Evolutionary conservation across 2,888 invertebrate species (phyloP).

Genomic region (Sicus ferrugineus): DNA sequence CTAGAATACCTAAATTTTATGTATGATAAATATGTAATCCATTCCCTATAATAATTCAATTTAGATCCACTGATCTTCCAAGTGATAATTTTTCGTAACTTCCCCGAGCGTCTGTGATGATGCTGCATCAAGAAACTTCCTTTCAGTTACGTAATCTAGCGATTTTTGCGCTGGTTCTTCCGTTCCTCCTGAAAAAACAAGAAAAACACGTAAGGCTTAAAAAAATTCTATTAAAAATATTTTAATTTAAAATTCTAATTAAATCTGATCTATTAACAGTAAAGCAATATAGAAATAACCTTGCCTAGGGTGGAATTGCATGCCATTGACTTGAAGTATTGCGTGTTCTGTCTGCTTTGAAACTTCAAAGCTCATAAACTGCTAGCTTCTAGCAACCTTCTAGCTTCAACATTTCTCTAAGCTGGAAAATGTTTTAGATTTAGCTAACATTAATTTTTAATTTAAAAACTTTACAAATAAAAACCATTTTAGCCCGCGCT

Average conservation of each 20-base stretch:
- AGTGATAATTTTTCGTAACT: slow-evolving; percentile 5
- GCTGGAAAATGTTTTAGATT: slow-evolving; percentile 35
- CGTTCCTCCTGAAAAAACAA: slow-evolving; percentile 54
- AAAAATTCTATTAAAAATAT: too few relatives aligned
- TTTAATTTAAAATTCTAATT: too few relatives aligned
- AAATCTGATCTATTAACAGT: background rate
- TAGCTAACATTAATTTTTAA: slow-evolving; percentile 8
- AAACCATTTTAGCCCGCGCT: background rate
- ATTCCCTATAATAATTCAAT: slow-evolving; percentile 24
- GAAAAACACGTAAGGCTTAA: background rate
- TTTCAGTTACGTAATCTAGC: slow-evolving; percentile 40
- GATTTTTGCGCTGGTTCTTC: slow-evolving; percentile 52
- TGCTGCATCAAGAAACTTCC: background rate
- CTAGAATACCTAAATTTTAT: slow-evolving; percentile 15
- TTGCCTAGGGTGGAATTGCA: slow-evolving; percentile 31
- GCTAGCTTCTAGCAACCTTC: slow-evolving; percentile 27
- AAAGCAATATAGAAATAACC: slow-evolving; percentile 18
- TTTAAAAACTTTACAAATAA: background rate
- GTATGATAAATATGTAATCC: slow-evolving; percentile 11
- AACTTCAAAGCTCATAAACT: slow-evolving; percentile 17
- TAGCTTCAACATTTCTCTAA: slow-evolving; percentile 38
- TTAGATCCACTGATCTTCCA: slow-evolving; percentile 10
- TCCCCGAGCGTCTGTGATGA: slow-evolving; percentile 12
- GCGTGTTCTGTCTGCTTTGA: slow-evolving; percentile 21
- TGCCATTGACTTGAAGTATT: slow-evolving; percentile 28